A percentile compares a stretch with the other conserved stretches of the same genome.
These are phyloP conservation scores for Rugalucina vietnamica DNA, from an alignment of 2,888 invertebrate genomes.

Conservation along the genomic window DNA sequence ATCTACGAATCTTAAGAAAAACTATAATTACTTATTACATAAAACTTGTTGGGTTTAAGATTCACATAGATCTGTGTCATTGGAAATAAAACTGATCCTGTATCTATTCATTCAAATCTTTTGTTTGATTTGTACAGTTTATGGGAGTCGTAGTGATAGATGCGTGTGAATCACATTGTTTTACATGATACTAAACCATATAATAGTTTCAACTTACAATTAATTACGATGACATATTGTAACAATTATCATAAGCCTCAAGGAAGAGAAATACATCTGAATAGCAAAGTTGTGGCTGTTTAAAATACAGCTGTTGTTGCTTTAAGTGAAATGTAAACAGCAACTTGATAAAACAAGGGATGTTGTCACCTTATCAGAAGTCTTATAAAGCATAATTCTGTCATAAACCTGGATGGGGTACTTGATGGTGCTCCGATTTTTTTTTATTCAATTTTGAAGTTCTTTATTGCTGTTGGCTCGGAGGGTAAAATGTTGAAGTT, in stretches of 20 bases:
- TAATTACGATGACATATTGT: conserved; percentile 7
- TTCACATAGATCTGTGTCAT: no score
- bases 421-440: no score
- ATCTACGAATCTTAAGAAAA: no score
- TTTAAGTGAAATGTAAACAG: conserved; percentile 11
- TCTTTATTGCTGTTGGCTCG: no score
- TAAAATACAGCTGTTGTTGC: neutral
- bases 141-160: no score
- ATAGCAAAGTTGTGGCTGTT: neutral
- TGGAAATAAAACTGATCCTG: no score
- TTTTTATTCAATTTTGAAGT: no score
- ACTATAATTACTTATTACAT: no score
- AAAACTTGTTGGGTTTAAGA: no score
- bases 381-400: conserved; percentile 5
- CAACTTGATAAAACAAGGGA: neutral
- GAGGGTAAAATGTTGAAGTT: no score
- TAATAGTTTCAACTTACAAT: neutral
- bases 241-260: neutral
- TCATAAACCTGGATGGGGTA: conserved; percentile 4
- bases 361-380: conserved; percentile 13
- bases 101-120: no score
- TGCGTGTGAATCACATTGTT: neutral
- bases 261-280: neutral
- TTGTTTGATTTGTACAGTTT: no score
- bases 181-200: neutral